A percentile compares a stretch with the other conserved stretches of the same genome.
Conservation (phyloP, 2,888 invertebrate genomes). For the Lepas anatifera region DNA sequence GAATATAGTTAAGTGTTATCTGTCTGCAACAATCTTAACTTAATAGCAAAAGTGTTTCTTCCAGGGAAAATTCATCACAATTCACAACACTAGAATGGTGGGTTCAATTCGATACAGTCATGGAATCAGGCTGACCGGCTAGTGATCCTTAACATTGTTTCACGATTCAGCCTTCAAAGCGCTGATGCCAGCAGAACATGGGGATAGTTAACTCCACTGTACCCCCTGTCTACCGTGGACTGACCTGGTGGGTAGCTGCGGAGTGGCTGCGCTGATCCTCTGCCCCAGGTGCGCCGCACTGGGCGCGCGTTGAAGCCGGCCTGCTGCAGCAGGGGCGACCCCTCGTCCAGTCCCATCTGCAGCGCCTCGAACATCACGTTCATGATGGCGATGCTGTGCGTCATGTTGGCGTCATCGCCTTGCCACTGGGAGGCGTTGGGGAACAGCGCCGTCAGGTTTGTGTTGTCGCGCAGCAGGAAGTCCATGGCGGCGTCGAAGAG, state of each 20-base stretch:
- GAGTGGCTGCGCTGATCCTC: not conserved
- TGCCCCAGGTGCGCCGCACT: not conserved
- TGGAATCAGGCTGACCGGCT: no score
- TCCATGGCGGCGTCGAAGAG: slow-evolving; percentile 3
- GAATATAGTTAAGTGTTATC: no score
- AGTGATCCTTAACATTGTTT: no score
- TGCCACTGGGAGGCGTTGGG: not conserved
- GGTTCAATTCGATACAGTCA: no score
- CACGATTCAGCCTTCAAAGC: no score
- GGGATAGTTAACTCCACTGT: no score
- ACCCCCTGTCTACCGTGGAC: no score
- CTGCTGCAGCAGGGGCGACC: not conserved
- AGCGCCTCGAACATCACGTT: not conserved
- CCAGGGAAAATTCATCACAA: no score
- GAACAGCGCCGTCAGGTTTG: not conserved
- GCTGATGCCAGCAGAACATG: no score
- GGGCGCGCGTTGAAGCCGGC: not conserved
- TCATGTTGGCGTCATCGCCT: not conserved
- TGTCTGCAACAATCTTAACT: no score
- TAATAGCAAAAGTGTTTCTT: no score
- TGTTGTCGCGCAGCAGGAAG: not conserved
- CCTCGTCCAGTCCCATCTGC: not conserved
- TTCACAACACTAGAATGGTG: no score
- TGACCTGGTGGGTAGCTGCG: not conserved
- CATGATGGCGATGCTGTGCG: not conserved